Percentiles rank a stretch among this genome's conserved stretches.
Evolutionary conservation across 1,140 invertebrate genomes (phyloP).

Genomic region (Sarcophaga peregrina): DNA sequence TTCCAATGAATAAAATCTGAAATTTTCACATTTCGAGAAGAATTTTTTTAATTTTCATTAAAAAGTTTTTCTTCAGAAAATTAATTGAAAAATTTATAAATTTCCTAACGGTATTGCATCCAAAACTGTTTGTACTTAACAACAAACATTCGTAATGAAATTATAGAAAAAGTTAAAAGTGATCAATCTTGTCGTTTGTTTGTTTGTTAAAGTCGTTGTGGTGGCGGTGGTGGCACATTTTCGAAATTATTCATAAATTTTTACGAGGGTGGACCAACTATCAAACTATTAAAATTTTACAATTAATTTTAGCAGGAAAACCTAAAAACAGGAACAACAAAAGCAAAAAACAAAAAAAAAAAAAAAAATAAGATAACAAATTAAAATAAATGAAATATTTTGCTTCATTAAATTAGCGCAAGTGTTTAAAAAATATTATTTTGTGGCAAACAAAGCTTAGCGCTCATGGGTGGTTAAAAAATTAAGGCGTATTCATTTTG

Average conservation of each 20-base stretch:
- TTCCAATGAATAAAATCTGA: too few species aligned
- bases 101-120: background rate
- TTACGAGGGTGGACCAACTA: background rate
- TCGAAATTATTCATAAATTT: slow-evolving; percentile 3
- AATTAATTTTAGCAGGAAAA: slow-evolving; percentile 7
- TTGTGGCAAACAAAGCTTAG: too few species aligned
- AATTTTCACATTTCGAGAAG: too few species aligned
- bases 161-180: background rate
- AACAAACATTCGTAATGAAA: slow-evolving; percentile 2
- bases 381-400: too few species aligned
- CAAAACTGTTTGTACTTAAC: background rate
- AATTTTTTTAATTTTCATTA: too few species aligned
- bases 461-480: too few species aligned
- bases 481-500: too few species aligned
- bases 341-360: too few species aligned
- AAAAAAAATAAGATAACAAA: too few species aligned
- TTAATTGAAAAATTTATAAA: background rate
- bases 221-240: background rate
- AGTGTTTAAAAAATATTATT: too few species aligned
- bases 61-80: slow-evolving; percentile 14
- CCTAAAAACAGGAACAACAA: too few species aligned
- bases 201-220: background rate
- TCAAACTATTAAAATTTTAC: slow-evolving; percentile 19
- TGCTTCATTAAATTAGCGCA: too few species aligned
- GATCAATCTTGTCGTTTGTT: slow-evolving; percentile 16